These are phyloP conservation scores for Pleuronectes platessa DNA, from an alignment of 2,113 vertebrate species.

Conservation along the genomic window DNA sequence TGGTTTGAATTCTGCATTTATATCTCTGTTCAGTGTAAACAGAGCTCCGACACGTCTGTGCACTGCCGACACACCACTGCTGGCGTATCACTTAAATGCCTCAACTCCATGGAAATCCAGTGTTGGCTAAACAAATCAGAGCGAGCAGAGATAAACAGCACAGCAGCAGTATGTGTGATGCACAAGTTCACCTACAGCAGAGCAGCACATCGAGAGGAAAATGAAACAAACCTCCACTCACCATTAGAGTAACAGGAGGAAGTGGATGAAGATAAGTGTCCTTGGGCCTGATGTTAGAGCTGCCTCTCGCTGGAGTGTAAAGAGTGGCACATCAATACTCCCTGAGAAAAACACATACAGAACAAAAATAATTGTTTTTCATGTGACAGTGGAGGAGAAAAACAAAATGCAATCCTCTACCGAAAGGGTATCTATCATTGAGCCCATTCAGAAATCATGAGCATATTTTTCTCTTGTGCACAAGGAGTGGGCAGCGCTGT, in stretches of 20 bases:
- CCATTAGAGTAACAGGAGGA: background rate
- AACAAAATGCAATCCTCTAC: too few relatives aligned
- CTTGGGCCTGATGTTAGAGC: background rate
- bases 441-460: background rate
- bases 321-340: too few relatives aligned
- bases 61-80: background rate
- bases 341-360: too few relatives aligned
- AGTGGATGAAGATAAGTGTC: background rate
- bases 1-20: background rate
- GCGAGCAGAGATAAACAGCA: background rate
- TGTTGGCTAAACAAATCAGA: background rate
- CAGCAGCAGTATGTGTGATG: background rate
- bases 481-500: background rate
- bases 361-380: background rate
- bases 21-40: background rate
- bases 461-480: background rate
- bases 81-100: background rate
- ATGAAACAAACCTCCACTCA: background rate
- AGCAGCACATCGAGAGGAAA: background rate
- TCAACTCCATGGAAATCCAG: background rate
- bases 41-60: background rate
- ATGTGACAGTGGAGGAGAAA: background rate
- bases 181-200: background rate
- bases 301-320: background rate
- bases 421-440: too few relatives aligned